Percentiles rank a stretch among this genome's conserved stretches.
These are phyloP conservation scores for Macrotis lagotis DNA, from an alignment of 2,113 vertebrate genomes.

Conservation along the genomic window DNA sequence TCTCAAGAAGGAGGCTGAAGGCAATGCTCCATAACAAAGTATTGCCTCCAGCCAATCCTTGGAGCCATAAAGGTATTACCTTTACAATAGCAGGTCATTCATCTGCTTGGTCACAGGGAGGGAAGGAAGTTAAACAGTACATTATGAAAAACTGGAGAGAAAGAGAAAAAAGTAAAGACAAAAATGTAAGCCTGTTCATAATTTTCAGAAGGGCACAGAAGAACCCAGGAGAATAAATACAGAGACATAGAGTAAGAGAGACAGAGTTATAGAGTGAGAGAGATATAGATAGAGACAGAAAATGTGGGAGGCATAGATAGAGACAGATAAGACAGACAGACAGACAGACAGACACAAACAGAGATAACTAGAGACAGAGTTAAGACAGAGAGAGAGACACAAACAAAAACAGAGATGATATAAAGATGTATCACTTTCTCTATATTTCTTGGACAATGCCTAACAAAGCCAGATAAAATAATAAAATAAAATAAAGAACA, in stretches of 20 bases:
- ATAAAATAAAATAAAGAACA: slow-evolving; percentile 11
- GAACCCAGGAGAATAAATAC: not conserved
- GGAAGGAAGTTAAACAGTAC: not conserved
- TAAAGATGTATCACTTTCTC: not conserved
- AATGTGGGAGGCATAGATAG: too few species aligned
- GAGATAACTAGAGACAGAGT: not conserved
- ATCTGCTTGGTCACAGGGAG: not conserved
- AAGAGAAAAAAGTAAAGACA: slow-evolving; percentile 49
- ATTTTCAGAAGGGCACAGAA: slow-evolving; percentile 11
- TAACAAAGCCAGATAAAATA: slow-evolving; percentile 11
- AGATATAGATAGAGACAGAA: not conserved
- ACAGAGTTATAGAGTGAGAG: not conserved
- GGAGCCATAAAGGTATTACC: slow-evolving; percentile 17
- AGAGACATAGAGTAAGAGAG: not conserved
- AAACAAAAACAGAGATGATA: not conserved
- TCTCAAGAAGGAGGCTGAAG: slow-evolving; percentile 52
- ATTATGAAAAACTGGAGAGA: not conserved
- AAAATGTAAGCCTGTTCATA: slow-evolving; percentile 12
- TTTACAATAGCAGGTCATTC: not conserved
- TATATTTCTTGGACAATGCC: slow-evolving; percentile 40
- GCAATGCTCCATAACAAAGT: slow-evolving; percentile 47
- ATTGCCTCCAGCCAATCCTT: slow-evolving; percentile 65
- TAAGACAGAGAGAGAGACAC: not conserved
- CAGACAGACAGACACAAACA: not conserved
- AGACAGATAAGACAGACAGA: not conserved